These are phyloP conservation scores for Oscheius sp. DNA, from an alignment of 2,888 invertebrate genomes.

Conservation along the genomic window DNA sequence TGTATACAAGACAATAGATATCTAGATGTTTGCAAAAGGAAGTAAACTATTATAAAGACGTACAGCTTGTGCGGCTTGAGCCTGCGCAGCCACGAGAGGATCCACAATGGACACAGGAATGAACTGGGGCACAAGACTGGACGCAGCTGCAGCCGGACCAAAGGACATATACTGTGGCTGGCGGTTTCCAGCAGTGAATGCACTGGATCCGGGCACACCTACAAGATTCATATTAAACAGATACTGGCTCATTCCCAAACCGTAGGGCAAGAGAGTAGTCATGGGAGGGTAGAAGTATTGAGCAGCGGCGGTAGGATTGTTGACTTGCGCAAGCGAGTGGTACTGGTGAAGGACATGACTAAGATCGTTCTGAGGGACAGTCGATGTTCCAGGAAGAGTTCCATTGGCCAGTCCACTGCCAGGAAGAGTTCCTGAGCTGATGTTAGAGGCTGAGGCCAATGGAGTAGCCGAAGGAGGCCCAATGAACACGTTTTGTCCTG, in stretches of 20 bases:
- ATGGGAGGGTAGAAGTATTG: conserved; percentile 67
- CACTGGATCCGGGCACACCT: conserved; percentile 35
- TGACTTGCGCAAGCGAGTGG: conserved; percentile 43
- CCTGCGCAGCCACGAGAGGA: conserved; percentile 46
- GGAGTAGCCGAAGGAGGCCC: conserved; percentile 47
- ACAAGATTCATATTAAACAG: conserved; percentile 1
- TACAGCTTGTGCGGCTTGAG: conserved; percentile 38
- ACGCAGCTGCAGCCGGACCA: conserved; percentile 31
- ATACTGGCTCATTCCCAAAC: conserved; percentile 33
- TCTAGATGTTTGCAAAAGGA: conserved; percentile 6
- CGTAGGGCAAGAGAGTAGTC: conserved; percentile 65
- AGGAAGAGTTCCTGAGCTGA: conserved; percentile 3
- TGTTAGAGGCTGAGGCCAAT: conserved; percentile 27
- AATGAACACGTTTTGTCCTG: conserved; percentile 39
- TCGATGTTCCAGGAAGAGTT: conserved; percentile 23
- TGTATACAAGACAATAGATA: background rate
- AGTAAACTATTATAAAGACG: conserved; percentile 19
- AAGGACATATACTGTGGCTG: conserved; percentile 52
- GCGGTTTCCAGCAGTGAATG: conserved; percentile 39
- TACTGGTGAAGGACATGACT: conserved; percentile 48
- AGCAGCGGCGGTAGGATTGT: conserved; percentile 51
- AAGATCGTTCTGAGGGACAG: conserved; percentile 42
- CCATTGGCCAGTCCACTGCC: conserved; percentile 5
- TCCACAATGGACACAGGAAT: conserved; percentile 69
- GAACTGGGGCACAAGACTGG: conserved; percentile 51